These are phyloP conservation scores for Hydrotaea cyrtoneurina DNA, from an alignment of 2,888 invertebrate species.

Conservation along the genomic window DNA sequence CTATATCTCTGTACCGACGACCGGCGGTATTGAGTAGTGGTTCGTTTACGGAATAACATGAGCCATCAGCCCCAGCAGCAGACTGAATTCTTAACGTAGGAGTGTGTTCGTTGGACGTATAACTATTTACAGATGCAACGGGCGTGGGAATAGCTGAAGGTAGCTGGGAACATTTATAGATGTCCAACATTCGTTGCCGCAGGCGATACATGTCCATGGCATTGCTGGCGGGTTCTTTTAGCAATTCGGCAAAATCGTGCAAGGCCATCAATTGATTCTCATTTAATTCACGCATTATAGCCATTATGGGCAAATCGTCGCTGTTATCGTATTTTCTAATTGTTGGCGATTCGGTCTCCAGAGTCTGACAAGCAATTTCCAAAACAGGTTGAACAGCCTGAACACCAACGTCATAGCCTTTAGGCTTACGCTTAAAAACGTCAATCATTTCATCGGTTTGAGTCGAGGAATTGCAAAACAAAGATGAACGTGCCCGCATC, in stretches of 20 bases:
- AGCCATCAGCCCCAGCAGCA: slow-evolving; percentile 50
- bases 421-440: slow-evolving; percentile 11
- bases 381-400: slow-evolving; percentile 39
- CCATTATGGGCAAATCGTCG: slow-evolving; percentile 68
- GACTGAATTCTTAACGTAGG: slow-evolving; percentile 27
- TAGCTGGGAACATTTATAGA: slow-evolving; percentile 69
- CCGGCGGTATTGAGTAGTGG: slow-evolving; percentile 24
- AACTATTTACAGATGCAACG: slow-evolving; percentile 36
- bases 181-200: slow-evolving; percentile 68
- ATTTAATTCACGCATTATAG: slow-evolving; percentile 65
- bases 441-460: slow-evolving; percentile 66
- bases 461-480: slow-evolving; percentile 66
- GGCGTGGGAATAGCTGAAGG: slow-evolving; percentile 49
- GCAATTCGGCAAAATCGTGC: slow-evolving; percentile 68
- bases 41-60: slow-evolving; percentile 47
- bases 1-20: slow-evolving; percentile 7
- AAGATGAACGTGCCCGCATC: slow-evolving; percentile 53
- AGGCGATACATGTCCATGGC: slow-evolving; percentile 65
- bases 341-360: slow-evolving; percentile 47
- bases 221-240: slow-evolving; percentile 57
- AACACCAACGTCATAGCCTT: slow-evolving; percentile 47
- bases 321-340: neutral
- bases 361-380: slow-evolving; percentile 60
- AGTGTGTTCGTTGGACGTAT: slow-evolving; percentile 18
- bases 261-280: slow-evolving; percentile 70